These are phyloP conservation scores for Atherinomorus stipes DNA, from an alignment of 2,113 vertebrate species.

Conservation along the genomic window DNA sequence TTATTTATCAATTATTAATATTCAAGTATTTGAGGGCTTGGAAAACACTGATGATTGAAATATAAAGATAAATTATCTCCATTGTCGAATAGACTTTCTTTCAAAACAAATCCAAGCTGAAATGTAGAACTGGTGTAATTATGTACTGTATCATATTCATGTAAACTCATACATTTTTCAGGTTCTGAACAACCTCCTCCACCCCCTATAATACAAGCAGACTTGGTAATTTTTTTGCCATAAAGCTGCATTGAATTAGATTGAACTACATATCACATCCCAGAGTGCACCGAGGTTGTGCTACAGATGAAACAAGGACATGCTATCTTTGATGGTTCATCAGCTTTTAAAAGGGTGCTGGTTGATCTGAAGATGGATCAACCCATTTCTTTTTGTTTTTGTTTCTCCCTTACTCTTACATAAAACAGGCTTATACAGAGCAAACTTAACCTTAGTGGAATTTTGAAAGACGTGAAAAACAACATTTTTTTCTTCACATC, in stretches of 20 bases:
- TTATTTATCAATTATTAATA: too few species aligned
- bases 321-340: slow-evolving; percentile 16
- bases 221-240: not conserved
- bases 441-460: not conserved
- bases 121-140: not conserved
- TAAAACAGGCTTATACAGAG: slow-evolving; percentile 5
- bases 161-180: not conserved
- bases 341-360: slow-evolving; percentile 13
- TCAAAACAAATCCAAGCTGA: not conserved
- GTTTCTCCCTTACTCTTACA: not conserved
- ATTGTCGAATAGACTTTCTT: not conserved
- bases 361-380: not conserved
- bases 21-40: too few species aligned
- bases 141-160: not conserved
- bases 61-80: too few species aligned
- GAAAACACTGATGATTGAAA: too few species aligned
- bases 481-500: slow-evolving; percentile 14
- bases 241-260: slow-evolving; percentile 7
- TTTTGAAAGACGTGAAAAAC: slow-evolving; percentile 6
- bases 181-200: slow-evolving; percentile 8
- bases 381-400: slow-evolving; percentile 5
- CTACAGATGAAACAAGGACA: slow-evolving; percentile 10
- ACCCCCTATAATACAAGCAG: not conserved
- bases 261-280: not conserved
- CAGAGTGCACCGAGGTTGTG: slow-evolving; percentile 1